These are phyloP conservation scores for Pemphigus obesinymphae DNA, from an alignment of 1,140 invertebrate genomes.

Conservation along the genomic window DNA sequence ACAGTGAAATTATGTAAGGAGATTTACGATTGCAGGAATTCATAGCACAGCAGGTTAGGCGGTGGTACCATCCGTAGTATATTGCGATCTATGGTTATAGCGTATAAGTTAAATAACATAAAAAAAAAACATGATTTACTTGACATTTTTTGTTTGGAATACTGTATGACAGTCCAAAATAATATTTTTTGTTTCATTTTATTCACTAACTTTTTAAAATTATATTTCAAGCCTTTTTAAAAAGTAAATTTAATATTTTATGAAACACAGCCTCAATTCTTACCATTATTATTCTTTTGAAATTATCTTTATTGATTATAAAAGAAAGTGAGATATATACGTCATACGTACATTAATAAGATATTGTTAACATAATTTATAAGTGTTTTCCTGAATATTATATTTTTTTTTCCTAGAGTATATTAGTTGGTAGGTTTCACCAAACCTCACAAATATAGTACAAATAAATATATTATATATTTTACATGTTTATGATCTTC, in stretches of 20 bases:
- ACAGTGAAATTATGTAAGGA: too few species aligned
- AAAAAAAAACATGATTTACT: too few species aligned
- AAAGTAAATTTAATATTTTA: neutral
- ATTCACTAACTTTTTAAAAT: neutral
- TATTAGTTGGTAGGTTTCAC: neutral
- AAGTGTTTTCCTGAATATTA: conserved; percentile 32
- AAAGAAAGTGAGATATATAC: conserved; percentile 7
- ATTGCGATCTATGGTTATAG: too few species aligned
- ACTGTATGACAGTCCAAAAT: neutral
- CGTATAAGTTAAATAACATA: too few species aligned
- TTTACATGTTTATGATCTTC: neutral
- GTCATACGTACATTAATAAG: neutral
- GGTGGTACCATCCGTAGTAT: too few species aligned
- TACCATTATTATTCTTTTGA: neutral
- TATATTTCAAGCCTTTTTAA: neutral
- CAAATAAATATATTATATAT: conserved; percentile 14
- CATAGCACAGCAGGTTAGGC: too few species aligned
- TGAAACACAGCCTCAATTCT: neutral
- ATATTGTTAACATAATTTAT: conserved; percentile 28
- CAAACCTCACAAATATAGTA: conserved; percentile 26
- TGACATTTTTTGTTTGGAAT: too few species aligned
- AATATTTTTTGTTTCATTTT: neutral
- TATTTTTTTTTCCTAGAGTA: neutral
- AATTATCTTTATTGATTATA: neutral
- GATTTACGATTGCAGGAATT: too few species aligned